These are phyloP conservation scores for Pristionchus mayeri DNA, from an alignment of 2,888 invertebrate species.

Conservation along the genomic window DNA sequence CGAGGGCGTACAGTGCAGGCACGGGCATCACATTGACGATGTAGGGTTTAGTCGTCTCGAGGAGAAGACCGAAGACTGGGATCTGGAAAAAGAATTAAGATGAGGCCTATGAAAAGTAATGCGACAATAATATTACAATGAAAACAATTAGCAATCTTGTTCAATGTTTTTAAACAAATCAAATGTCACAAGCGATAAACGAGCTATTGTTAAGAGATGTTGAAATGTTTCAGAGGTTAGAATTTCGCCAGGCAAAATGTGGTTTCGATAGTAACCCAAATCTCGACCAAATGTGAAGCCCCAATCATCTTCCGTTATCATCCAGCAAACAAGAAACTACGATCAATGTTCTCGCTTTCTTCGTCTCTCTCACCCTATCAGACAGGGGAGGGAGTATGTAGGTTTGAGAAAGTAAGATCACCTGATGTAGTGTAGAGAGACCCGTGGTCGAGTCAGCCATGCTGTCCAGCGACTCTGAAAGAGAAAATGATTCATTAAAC, in stretches of 20 bases:
- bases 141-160: too few relatives aligned
- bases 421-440: conserved; percentile 54
- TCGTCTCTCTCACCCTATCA: too few relatives aligned
- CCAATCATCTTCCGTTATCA: background rate
- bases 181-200: too few relatives aligned
- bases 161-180: too few relatives aligned
- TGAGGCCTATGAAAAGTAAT: too few relatives aligned
- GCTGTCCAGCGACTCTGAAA: conserved; percentile 60
- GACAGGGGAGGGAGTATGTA: background rate
- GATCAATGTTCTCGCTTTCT: background rate
- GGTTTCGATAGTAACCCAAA: too few relatives aligned
- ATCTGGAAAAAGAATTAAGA: conserved; percentile 58
- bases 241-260: background rate
- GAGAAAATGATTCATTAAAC: background rate
- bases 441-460: conserved; percentile 53
- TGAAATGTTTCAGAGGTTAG: background rate
- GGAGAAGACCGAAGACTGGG: conserved; percentile 67
- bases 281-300: background rate
- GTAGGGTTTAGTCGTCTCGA: conserved; percentile 73
- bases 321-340: background rate
- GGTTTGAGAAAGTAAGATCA: background rate
- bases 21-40: conserved; percentile 66
- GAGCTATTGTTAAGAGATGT: too few relatives aligned
- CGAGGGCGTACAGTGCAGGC: conserved; percentile 57
- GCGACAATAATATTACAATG: background rate